Percentiles rank a stretch among this genome's conserved stretches.
Conservation (phyloP, 92 coral and sea anemone species). For the Zoanthus gigantus region DNA sequence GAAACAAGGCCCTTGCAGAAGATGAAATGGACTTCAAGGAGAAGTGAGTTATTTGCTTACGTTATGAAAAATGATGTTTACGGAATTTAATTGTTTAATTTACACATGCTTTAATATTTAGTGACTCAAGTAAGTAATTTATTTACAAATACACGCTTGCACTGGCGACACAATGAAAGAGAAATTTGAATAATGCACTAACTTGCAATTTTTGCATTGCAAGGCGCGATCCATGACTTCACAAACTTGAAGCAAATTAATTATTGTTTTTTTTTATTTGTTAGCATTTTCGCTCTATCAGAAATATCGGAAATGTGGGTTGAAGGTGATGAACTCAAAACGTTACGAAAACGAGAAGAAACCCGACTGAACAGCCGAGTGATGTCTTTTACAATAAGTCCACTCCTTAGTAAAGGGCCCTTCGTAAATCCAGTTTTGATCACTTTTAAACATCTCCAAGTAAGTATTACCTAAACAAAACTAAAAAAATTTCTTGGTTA, state of each 20-base stretch:
- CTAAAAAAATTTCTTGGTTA: not conserved
- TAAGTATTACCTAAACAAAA: slow-evolving; percentile 1
- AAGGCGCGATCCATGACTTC: no score
- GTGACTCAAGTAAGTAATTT: no score
- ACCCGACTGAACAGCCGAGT: slow-evolving; percentile 69
- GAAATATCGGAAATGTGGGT: slow-evolving; percentile 73
- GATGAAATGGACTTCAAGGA: slow-evolving; percentile 66
- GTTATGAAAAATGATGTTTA: no score
- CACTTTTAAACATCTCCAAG: slow-evolving; percentile 71
- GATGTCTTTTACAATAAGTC: slow-evolving; percentile 39
- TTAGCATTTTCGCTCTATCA: slow-evolving; percentile 67
- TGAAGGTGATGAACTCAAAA: slow-evolving; percentile 62
- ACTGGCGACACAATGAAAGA: no score
- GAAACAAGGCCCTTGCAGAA: slow-evolving; percentile 29
- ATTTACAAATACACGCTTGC: no score
- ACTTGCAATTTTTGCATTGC: no score
- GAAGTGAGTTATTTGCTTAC: slow-evolving; percentile 40
- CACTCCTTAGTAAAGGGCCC: slow-evolving; percentile 24
- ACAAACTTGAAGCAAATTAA: no score
- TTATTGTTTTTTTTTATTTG: not conserved
- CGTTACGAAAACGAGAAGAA: slow-evolving; percentile 56
- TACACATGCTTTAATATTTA: no score
- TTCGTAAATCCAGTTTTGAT: slow-evolving; percentile 59
- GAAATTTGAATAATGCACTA: no score
- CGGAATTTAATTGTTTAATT: no score